A percentile compares a stretch with the other conserved stretches of the same genome.
phyloP scores from a whole-genome alignment of 2,888 invertebrate genomes.

The Pristionchus exspectatus region DNA sequence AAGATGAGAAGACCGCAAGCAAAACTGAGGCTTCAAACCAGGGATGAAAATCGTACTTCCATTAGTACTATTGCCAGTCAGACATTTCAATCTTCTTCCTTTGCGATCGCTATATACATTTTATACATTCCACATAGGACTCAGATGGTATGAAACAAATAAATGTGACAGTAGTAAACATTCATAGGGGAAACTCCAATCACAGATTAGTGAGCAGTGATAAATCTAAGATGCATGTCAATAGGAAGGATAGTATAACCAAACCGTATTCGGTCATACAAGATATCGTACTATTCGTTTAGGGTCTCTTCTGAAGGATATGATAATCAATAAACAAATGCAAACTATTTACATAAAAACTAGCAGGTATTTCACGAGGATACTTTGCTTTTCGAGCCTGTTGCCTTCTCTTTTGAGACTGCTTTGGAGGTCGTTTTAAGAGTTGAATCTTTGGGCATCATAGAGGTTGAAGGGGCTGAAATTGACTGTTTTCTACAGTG shows the following conservation, averaged over 20 bases:
- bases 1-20: constrained; percentile 13
- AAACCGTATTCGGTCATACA: background rate
- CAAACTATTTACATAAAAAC: background rate
- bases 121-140: background rate
- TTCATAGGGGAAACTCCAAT: background rate
- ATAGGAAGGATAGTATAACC: background rate
- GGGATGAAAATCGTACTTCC: constrained; percentile 36
- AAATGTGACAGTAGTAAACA: background rate
- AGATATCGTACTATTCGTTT: constrained; percentile 12
- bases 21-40: constrained; percentile 37
- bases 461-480: background rate
- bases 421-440: background rate
- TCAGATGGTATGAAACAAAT: background rate
- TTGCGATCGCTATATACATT: background rate
- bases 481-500: background rate
- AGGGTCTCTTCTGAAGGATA: background rate
- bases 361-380: background rate
- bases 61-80: constrained; percentile 35
- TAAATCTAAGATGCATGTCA: background rate
- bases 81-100: background rate
- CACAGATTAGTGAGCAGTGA: background rate
- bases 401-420: background rate
- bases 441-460: background rate
- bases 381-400: background rate
- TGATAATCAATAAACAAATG: background rate